Evolutionary conservation across 1,140 invertebrate species (phyloP), one percentile per base, ranked within the genome.

Genomic region (Drosophila albomicans): DNA sequence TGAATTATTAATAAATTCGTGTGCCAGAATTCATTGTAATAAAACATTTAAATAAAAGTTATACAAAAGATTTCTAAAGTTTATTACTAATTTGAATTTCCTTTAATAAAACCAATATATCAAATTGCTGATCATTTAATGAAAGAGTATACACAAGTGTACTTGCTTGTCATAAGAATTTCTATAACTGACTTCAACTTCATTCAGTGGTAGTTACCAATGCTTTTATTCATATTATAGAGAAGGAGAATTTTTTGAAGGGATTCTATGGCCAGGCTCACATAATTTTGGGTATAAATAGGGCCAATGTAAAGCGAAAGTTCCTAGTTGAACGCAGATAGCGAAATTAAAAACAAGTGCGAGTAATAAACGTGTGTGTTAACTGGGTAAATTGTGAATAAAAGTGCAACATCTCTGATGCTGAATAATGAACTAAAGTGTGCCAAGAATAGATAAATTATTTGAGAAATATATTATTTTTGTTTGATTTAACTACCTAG

Each of bases 211-310:
- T 49, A 49, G 48, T 49, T 49, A 16, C 15, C 1, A 48, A 5
- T 11, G n/a, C 48, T 74, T 41, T 75, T 63, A 57, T 57, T 75
- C 54, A 59, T 70, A 61, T 71, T 64, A 70, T 35, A 59, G 51
- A 76, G 58, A 72, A 41, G 74, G 15, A 54, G 35, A 61, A 76
- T 77, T 77, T 52, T 48, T 77, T 67, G 58, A 82, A 82, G 74
- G 58, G 48, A 70, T 74, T 59, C 68, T 59, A 35, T 54, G 20
- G 15, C 11, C 43, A 70, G 43, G 38, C 62, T 35, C 52, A 41
- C 43, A 46, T 38, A 61, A 64, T 64, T 28, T 64, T 20, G 52
- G 69, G 72, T 88, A 87, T 87, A 87, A 87, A 87, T 87, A 87
- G 84, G 30, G 65, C 72, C 54, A 67, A 61, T 20, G 28, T 3